phyloP scores from a whole-genome alignment of 2,888 invertebrate genomes.

The Formica aserva region DNA sequence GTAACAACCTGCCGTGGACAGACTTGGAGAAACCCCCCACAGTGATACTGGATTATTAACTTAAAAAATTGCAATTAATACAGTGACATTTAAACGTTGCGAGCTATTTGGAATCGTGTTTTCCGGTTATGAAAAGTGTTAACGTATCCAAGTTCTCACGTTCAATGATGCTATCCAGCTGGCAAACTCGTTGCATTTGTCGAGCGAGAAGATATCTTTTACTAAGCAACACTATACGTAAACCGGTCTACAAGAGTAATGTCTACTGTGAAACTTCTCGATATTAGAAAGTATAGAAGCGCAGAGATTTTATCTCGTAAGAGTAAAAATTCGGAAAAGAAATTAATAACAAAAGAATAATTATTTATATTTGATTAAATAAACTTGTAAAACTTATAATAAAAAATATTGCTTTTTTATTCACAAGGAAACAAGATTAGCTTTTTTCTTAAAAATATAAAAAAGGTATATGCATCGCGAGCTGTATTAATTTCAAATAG shows the following conservation, averaged over 20 bases:
- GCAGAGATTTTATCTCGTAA: neutral
- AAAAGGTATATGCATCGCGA: neutral
- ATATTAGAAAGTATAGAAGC: neutral
- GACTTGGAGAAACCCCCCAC: neutral
- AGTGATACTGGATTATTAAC: neutral
- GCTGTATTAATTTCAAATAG: neutral
- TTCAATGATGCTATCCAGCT: neutral
- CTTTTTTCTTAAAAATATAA: neutral
- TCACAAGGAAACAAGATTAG: neutral
- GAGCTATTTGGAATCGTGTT: neutral
- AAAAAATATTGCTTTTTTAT: neutral
- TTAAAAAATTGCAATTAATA: conserved; percentile 17
- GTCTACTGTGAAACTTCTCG: neutral
- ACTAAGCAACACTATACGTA: neutral
- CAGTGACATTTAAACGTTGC: neutral
- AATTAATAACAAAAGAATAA: neutral
- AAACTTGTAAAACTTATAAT: neutral
- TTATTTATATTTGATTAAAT: neutral
- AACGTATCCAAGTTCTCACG: neutral
- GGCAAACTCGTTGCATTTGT: conserved; percentile 6
- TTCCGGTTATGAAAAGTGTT: neutral
- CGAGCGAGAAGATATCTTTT: neutral
- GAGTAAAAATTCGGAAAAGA: neutral
- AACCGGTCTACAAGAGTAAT: neutral
- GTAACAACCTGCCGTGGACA: conserved; percentile 31